Conservation (phyloP, 2,888 invertebrate genomes). For the Nasonia oneida region DNA sequence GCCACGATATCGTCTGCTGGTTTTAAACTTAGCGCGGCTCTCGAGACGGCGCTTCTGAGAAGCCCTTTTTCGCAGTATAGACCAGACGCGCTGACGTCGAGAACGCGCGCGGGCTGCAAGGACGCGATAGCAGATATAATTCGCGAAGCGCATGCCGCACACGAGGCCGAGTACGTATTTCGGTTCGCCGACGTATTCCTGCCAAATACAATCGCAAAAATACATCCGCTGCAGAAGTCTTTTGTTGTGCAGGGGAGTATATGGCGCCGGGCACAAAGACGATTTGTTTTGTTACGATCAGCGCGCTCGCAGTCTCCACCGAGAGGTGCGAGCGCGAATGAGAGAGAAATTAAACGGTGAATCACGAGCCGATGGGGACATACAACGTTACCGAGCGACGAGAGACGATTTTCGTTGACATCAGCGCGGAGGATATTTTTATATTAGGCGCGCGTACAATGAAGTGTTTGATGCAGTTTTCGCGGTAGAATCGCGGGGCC, state of each 20-base stretch:
- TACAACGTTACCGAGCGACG: not conserved
- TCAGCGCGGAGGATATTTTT: not conserved
- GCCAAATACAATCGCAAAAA: slow-evolving; percentile 40
- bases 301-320: not conserved
- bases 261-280: not conserved
- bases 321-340: not conserved
- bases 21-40: slow-evolving; percentile 3
- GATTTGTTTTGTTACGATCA: not conserved
- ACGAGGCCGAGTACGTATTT: slow-evolving; percentile 33
- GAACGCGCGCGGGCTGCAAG: slow-evolving; percentile 4
- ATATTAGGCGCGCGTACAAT: not conserved
- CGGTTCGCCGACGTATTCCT: not conserved
- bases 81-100: not conserved
- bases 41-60: slow-evolving; percentile 27
- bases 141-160: not conserved
- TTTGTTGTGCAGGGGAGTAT: not conserved
- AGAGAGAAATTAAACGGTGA: slow-evolving; percentile 15
- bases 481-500: not conserved
- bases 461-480: not conserved
- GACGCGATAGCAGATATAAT: slow-evolving; percentile 45
- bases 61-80: slow-evolving; percentile 25
- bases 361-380: not conserved
- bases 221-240: not conserved
- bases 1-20: not conserved
- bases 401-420: slow-evolving; percentile 9